Conservation (phyloP, 2,888 invertebrate species). For the Stegana nigrithorax region DNA sequence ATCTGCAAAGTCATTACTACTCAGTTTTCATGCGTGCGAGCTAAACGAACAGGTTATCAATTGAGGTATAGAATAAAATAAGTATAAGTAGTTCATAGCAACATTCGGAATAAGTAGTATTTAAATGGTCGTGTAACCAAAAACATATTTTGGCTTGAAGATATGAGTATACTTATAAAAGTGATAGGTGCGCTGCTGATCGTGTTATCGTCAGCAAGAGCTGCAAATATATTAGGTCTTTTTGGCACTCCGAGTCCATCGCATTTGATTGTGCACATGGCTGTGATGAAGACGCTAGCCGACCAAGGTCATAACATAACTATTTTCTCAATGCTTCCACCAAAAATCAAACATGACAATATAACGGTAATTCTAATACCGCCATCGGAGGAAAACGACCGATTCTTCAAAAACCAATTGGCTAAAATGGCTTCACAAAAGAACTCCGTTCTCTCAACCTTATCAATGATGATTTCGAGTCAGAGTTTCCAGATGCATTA, state of each 20-base stretch:
- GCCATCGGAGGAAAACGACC: constrained; percentile 38
- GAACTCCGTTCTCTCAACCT: constrained; percentile 30
- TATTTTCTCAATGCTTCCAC: constrained; percentile 52
- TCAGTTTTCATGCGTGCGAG: too few relatives aligned
- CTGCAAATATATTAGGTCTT: constrained; percentile 61
- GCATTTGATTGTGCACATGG: constrained; percentile 64
- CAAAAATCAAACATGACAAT: constrained; percentile 50
- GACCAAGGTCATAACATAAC: constrained; percentile 65
- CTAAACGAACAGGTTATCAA: too few relatives aligned
- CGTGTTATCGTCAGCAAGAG: constrained; percentile 17
- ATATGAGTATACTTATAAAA: too few relatives aligned
- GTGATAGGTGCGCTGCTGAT: background rate
- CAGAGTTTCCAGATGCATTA: constrained; percentile 47
- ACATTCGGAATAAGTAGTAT: too few relatives aligned
- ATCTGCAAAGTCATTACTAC: too few relatives aligned
- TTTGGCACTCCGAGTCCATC: constrained; percentile 63
- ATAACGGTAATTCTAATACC: constrained; percentile 56
- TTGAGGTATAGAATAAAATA: too few relatives aligned
- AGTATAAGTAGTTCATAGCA: too few relatives aligned
- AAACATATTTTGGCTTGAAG: too few relatives aligned
- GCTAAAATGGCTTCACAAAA: constrained; percentile 39
- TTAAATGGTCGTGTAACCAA: too few relatives aligned
- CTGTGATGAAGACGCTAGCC: constrained; percentile 51
- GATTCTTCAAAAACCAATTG: constrained; percentile 31
- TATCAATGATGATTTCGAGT: constrained; percentile 35